Evolutionary conservation across 2,797 vertebrate genomes (phyloP), one percentile per base, ranked within the genome.

Genomic region (Salarias fasciatus): DNA sequence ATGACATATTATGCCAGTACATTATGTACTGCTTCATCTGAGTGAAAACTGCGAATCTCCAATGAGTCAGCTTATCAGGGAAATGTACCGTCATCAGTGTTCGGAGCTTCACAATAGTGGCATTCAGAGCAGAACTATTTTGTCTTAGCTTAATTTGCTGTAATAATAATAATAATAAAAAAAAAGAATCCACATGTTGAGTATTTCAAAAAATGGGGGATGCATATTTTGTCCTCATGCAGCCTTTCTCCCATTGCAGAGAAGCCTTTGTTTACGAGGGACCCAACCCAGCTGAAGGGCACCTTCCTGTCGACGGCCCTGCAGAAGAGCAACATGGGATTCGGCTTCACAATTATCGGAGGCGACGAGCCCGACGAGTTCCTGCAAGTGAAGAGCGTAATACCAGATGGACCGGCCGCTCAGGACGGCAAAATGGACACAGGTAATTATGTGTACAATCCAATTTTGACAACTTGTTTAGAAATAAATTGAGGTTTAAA

Each of bases 301-400:
- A 97, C 90, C 61, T 99, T 99, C 91, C 94, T 99, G 84, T 98
- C 96, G 43, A 99, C 97, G 46, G 95, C 93, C 51, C 93, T 99
- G 72, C 96, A 98, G 90, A 99, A 99, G 91, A 99, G 97, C 92
- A 98, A 91, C 93, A 99, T 99, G 97, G 97, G 97, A 42, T 99
- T 99, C 74, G 97, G 97, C 86, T 99, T 99, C 91, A 99, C 97
- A 49, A 99, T 99, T 86, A 99, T 99, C 57, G 97, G 97, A 45
- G 97, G 97, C 6, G 97, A 99, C 0, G 97, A 99, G 73, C 97
- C 97, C 0, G 97, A 99, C 30, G 97, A 99, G 87, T 99, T 99
- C 89, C 94, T 99, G 43, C 97, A 99, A 87, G 97, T 99, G 85
- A 99, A 99, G 90, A 99, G 97, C 36, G 96, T 99, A 63, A 99